A percentile compares a stretch with the other conserved stretches of the same genome.
Evolutionary conservation across 1,140 invertebrate genomes (phyloP).

Genomic region (Magallana gigas): DNA sequence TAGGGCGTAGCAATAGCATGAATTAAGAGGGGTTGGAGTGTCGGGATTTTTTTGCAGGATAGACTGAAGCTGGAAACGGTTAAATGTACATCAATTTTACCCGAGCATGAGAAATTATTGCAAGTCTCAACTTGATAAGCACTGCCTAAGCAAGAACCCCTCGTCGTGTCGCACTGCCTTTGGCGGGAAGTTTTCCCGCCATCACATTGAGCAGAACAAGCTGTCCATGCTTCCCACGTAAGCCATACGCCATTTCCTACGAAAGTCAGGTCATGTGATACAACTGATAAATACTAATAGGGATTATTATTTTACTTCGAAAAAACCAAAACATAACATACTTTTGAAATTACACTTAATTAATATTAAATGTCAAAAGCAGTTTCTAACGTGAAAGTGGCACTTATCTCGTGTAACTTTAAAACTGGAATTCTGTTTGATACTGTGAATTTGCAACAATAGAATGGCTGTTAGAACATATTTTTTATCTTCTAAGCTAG

Average conservation of each 20-base stretch:
- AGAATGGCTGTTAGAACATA: no score
- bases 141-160: slow-evolving; percentile 15
- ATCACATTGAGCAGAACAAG: slow-evolving; percentile 93
- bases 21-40: not conserved
- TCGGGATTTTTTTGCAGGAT: not conserved
- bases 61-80: slow-evolving; percentile 11
- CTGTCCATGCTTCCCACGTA: slow-evolving; percentile 87
- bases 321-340: no score
- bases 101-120: not conserved
- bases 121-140: slow-evolving; percentile 25
- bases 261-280: not conserved
- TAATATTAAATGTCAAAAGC: no score
- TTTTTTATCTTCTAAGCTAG: no score
- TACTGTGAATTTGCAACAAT: no score
- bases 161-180: slow-evolving; percentile 68
- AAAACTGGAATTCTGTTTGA: no score
- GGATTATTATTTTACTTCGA: no score
- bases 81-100: slow-evolving; percentile 4
- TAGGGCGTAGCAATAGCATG: slow-evolving; percentile 7
- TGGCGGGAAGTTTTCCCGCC: slow-evolving; percentile 88
- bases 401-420: no score
- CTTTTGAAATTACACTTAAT: no score
- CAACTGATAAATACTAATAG: no score
- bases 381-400: no score
- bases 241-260: slow-evolving; percentile 67